Evolutionary conservation across 2,888 invertebrate genomes (phyloP).

Genomic region (Saturnia japonica): DNA sequence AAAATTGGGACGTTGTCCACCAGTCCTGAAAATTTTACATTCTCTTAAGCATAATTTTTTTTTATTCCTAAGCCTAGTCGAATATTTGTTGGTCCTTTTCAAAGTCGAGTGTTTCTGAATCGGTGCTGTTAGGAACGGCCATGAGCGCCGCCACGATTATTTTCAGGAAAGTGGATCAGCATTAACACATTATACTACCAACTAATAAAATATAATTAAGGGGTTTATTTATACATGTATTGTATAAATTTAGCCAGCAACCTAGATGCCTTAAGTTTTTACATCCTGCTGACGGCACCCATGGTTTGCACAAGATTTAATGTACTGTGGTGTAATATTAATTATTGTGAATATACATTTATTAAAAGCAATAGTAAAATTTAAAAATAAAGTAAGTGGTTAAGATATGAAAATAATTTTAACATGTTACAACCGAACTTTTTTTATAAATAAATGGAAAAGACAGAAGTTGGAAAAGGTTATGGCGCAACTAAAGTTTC

Average conservation of each 20-base stretch:
- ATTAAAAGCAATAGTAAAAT: background rate
- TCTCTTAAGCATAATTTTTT: background rate
- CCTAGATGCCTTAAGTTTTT: no score
- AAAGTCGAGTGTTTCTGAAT: background rate
- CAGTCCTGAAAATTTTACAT: constrained; percentile 85
- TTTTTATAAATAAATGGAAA: background rate
- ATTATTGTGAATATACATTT: background rate
- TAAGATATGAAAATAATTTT: background rate
- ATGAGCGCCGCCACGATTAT: no score
- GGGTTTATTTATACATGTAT: no score
- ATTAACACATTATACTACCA: no score
- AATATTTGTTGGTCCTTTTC: background rate
- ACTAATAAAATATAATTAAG: no score
- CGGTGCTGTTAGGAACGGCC: background rate
- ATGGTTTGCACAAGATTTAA: no score
- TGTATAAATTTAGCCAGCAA: no score
- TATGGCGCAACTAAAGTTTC: background rate
- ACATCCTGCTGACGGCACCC: no score
- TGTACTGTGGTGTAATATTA: background rate
- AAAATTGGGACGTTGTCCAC: constrained; percentile 95
- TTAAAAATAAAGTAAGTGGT: background rate
- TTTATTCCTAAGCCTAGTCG: background rate
- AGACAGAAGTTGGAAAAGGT: background rate
- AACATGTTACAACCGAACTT: background rate
- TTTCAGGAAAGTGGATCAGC: no score